Base-by-base conservation (phyloP, 2,888 invertebrate species). In the Acanthosepion pharaonis region DNA sequence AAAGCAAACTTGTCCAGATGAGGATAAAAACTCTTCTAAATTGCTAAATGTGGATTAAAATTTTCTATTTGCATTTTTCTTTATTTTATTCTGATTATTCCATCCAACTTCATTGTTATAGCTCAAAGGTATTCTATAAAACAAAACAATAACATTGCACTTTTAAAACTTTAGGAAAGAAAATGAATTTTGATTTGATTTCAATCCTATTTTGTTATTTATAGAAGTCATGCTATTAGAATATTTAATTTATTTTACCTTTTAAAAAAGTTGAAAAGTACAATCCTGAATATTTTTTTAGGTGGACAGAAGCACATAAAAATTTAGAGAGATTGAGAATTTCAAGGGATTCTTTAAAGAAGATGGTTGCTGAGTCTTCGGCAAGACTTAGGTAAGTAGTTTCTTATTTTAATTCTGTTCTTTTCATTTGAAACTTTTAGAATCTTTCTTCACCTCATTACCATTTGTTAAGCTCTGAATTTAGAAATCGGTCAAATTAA, bases 291-390 rank as follows among this genome's bases (percentile, higher is more conserved):
- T 91, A 91, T 25, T 94, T 91, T 95, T 95, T 18, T 95, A 97
- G 97, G 99, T 98, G 97, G 97, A 97, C 97, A 15, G 96, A 97
- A 91, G 97, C 97, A n/a, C 97, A 98, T 96, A 96, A 96, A 23
- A 95, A 97, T 51, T 96, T 98, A 94, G 95, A 96, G 78, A 95
- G 96, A 33, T 97, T 97, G 94, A 96, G 96, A 42, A 96, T 98
- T 94, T 96, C 97, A 5, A 96, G 96, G 94, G 95, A 96, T 28
- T 95, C 95, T 33, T 95, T 98, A 25, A 96, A 96, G 55, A 96
- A 97, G 15, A 97, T 97, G 95, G 97, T 97, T 28, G 95, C 95
- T 55, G 96, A 96, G 8, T 97, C 97, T 0, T 95, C 96, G 48
- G 96, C 97, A 49, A 96, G 94, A 93, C 95, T 97, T n/a, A 97